A percentile compares a stretch with the other conserved stretches of the same genome.
Evolutionary conservation across 2,113 vertebrate species (phyloP).

Genomic region (Sturnira hondurensis): DNA sequence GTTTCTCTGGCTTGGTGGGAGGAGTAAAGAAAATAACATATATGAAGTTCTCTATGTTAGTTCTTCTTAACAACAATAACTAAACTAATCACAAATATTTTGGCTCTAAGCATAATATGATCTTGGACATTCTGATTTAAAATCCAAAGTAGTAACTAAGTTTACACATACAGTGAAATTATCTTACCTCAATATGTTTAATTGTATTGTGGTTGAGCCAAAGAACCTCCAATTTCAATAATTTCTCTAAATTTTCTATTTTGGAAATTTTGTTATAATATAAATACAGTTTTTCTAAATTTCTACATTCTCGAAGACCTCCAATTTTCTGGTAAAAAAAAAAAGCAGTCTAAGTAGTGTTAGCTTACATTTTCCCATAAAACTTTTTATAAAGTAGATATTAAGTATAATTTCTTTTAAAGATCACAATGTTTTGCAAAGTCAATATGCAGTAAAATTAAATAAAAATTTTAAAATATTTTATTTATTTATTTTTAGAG

Average conservation of each 20-base stretch:
- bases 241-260: conserved; percentile 82
- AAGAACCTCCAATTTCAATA: conserved; percentile 79
- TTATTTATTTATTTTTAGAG: not conserved
- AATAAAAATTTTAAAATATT: not conserved
- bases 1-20: not conserved
- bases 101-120: not conserved
- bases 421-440: conserved; percentile 29
- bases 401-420: conserved; percentile 21
- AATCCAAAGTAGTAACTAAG: not conserved
- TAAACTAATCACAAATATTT: not conserved
- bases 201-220: conserved; percentile 89
- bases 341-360: not conserved
- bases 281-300: conserved; percentile 86
- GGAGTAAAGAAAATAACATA: not conserved
- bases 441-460: not conserved
- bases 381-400: not conserved
- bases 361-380: conserved; percentile 3
- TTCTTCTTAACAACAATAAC: not conserved
- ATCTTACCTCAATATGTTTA: conserved; percentile 82
- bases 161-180: conserved; percentile 26
- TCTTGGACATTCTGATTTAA: not conserved
- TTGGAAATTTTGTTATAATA: conserved; percentile 87
- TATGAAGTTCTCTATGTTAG: not conserved
- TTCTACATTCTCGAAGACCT: conserved; percentile 80
- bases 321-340: conserved; percentile 80